These are phyloP conservation scores for Littorina saxatilis DNA, from an alignment of 1,140 invertebrate genomes.

Conservation along the genomic window DNA sequence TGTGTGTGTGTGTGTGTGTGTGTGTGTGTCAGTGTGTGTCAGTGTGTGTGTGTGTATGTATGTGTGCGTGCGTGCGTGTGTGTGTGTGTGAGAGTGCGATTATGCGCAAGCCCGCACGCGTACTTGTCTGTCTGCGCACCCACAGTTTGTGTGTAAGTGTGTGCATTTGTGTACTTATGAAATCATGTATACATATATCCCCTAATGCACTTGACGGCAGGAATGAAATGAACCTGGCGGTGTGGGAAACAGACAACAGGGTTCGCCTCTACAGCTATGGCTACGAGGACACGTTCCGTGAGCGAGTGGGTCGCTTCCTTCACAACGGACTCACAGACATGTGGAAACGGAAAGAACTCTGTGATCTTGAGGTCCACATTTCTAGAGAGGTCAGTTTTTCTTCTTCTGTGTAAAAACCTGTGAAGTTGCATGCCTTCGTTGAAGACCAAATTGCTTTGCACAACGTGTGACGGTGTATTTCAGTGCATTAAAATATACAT, in stretches of 20 bases:
- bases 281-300: neutral
- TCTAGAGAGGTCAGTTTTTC: constrained; percentile 9
- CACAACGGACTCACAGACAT: neutral
- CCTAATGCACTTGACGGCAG: neutral
- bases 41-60: neutral
- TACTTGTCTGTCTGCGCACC: neutral
- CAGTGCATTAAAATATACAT: neutral
- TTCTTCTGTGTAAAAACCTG: too few relatives aligned
- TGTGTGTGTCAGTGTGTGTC: neutral
- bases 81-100: neutral
- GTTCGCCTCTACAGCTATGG: neutral
- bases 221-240: constrained; percentile 28
- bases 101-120: neutral
- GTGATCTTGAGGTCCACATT: constrained; percentile 25
- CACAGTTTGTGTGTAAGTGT: neutral
- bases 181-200: neutral
- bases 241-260: neutral
- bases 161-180: neutral
- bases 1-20: neutral
- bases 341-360: neutral
- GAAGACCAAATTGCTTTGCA: too few relatives aligned
- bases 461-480: too few relatives aligned
- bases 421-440: too few relatives aligned
- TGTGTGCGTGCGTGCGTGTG: neutral
- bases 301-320: constrained; percentile 1